Base-by-base conservation (phyloP, 2,888 invertebrate genomes). In the Serrognathus titanus region DNA sequence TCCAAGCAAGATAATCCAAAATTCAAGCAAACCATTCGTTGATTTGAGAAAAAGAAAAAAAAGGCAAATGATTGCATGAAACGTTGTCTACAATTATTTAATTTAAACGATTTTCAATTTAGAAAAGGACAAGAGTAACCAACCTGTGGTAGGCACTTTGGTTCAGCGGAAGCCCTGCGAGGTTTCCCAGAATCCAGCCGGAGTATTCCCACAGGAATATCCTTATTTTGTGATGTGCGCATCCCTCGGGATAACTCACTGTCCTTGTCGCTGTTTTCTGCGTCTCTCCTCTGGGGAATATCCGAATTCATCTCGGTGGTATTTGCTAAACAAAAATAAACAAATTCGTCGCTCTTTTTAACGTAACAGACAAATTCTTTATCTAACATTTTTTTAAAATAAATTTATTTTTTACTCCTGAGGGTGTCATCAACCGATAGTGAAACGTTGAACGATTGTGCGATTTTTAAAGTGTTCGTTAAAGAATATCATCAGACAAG, bases 181-280 rank as follows among this genome's bases (percentile, higher is more conserved):
- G 73, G 70, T 60, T 74, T 78, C 31, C 67, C 68, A 47, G 72
- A 66, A 61, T 79, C 78, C 51, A 78, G 65, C 13, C 78, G 67
- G 10, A 80, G 69, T 51, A 80, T 80, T 45, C 79, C 78, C 12
- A 69, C 62, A n/a, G 75, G 73, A 46, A 64, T 65, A 40, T 69
- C 67, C 50, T 55, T 60, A 8, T 38, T 41, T 31, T 46, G 53
- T 39, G 58, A 51, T 24, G 63, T 58, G 13, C 51, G 67, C 51
- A 57, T 58, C 49, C 56, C 63, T 52, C 62, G 60, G 16, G 55
- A 54, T 40, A 59, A 58, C 48, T 65, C 64, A 47, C 61, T 59
- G 45, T 63, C 58, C 51, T 64, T 65, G 47, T 58, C 57, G 54
- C 54, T 58, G 40, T 60, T 59, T 36, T 57, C 57, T 12, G 55